Evolutionary conservation across 2,888 invertebrate genomes (phyloP).

Genomic region (Trichacis sp.): DNA sequence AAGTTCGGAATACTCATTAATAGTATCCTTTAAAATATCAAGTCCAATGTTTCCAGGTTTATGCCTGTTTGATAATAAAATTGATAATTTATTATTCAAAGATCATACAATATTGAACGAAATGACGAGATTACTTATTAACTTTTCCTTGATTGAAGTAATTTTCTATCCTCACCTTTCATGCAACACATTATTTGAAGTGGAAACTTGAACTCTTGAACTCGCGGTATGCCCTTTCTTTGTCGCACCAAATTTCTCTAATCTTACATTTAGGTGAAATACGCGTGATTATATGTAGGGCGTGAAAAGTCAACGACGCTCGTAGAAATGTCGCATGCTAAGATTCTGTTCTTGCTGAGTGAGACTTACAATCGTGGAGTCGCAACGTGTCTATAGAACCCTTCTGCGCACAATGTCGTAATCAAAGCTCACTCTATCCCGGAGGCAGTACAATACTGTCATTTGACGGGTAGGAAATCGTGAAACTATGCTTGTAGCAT

Average conservation of each 20-base stretch:
- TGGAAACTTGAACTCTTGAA: no score
- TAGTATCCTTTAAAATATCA: no score
- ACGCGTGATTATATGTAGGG: constrained; percentile 15
- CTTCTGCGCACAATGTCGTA: constrained; percentile 62
- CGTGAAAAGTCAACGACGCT: constrained; percentile 42
- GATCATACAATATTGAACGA: no score
- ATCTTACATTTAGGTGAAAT: constrained; percentile 21
- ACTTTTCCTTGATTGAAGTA: no score
- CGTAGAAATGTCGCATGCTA: constrained; percentile 39
- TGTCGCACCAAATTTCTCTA: constrained; percentile 28
- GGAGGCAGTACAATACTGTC: constrained; percentile 56
- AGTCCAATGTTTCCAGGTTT: no score
- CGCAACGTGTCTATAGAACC: constrained; percentile 50
- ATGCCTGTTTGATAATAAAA: no score
- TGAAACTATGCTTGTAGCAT: constrained; percentile 23
- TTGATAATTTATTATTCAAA: no score
- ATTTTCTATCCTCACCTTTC: no score
- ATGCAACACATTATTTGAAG: no score
- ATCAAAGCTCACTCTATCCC: constrained; percentile 59
- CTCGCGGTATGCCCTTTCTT: no score
- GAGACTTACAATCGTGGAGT: constrained; percentile 54
- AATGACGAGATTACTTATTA: no score
- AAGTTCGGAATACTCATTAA: no score
- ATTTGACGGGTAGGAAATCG: constrained; percentile 54
- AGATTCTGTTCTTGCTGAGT: constrained; percentile 44